Conservation (phyloP, 1,140 invertebrate genomes). For the Drosophila orosa region DNA sequence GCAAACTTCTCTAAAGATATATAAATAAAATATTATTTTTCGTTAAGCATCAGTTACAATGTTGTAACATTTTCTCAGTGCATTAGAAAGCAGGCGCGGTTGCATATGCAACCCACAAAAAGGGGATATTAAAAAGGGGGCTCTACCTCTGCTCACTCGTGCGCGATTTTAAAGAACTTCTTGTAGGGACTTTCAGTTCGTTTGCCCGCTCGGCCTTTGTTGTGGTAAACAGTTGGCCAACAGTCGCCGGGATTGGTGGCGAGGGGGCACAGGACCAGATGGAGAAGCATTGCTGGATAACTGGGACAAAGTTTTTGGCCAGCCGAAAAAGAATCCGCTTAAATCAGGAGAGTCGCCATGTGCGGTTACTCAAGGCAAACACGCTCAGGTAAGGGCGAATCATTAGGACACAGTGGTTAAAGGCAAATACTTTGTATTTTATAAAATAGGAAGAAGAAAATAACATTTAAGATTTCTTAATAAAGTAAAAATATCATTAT, state of each 20-base stretch:
- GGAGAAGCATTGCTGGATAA: slow-evolving; percentile 12
- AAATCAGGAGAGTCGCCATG: slow-evolving; percentile 39
- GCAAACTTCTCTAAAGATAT: background rate
- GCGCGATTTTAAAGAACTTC: slow-evolving; percentile 71
- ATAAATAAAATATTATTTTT: background rate
- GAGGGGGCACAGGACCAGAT: background rate
- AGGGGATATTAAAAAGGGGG: slow-evolving; percentile 15
- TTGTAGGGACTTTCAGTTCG: slow-evolving; percentile 69
- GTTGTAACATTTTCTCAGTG: background rate
- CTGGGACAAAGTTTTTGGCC: slow-evolving; percentile 49
- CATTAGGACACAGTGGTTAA: background rate
- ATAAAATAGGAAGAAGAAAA: background rate
- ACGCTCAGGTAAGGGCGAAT: background rate
- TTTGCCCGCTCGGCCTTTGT: slow-evolving; percentile 62
- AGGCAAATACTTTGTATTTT: background rate
- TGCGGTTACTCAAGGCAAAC: slow-evolving; percentile 22
- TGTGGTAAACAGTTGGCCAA: slow-evolving; percentile 67
- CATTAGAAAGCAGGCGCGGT: slow-evolving; percentile 37
- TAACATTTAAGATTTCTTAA: too few relatives aligned
- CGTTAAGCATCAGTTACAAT: too few relatives aligned
- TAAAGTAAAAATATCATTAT: background rate
- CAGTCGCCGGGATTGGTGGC: slow-evolving; percentile 4
- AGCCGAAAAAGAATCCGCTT: slow-evolving; percentile 42
- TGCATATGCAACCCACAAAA: slow-evolving; percentile 12
- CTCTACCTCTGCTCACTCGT: slow-evolving; percentile 66